Evolutionary conservation across 2,797 vertebrate genomes (phyloP).

Genomic region (Heteromormyrus szaboi): DNA sequence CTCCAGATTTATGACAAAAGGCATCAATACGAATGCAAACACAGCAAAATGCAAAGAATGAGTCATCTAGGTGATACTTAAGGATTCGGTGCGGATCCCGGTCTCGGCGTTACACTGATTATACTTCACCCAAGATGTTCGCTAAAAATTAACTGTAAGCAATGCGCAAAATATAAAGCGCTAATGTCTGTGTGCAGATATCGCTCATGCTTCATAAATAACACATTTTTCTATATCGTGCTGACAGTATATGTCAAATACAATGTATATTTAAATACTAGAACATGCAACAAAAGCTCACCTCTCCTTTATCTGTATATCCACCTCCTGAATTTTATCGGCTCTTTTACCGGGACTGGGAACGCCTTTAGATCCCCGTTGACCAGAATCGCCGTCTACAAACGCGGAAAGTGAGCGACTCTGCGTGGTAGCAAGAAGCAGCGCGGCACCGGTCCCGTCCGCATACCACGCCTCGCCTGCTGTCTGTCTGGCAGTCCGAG

Average conservation of each 20-base stretch:
- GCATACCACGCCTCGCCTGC: constrained; percentile 40
- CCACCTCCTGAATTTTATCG: constrained; percentile 38
- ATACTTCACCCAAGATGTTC: neutral
- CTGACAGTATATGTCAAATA: neutral
- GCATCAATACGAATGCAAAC: neutral
- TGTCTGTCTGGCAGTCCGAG: constrained; percentile 32
- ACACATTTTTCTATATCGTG: neutral
- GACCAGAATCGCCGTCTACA: constrained; percentile 1
- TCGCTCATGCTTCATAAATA: neutral
- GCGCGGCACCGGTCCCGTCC: constrained; percentile 39
- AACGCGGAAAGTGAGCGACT: neutral
- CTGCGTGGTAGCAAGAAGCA: neutral
- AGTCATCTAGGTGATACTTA: neutral
- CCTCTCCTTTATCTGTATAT: constrained; percentile 46
- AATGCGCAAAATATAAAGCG: neutral
- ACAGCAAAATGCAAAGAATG: neutral
- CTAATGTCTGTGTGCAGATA: neutral
- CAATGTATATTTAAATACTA: neutral
- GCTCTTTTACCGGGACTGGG: constrained; percentile 36
- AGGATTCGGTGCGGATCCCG: neutral
- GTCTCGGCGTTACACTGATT: neutral
- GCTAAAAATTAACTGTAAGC: neutral
- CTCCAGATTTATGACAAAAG: neutral
- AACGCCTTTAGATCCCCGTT: constrained; percentile 28
- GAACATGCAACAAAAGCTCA: constrained; percentile 38